Evolutionary conservation across 2,888 invertebrate species (phyloP).

Genomic region (Toxonevra muliebris): DNA sequence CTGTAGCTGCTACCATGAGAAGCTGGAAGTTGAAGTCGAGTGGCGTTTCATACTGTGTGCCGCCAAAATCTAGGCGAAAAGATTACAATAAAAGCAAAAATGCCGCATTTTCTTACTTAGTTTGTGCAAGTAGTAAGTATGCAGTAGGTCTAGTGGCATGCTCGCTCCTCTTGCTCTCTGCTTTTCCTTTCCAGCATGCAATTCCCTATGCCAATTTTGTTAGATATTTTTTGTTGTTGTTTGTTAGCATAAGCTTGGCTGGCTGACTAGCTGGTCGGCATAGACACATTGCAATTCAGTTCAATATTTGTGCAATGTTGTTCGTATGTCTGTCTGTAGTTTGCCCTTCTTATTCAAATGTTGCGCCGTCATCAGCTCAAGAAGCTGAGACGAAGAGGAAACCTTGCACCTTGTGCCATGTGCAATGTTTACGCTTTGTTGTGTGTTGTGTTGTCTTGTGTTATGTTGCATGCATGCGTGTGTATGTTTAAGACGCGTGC

Average conservation of each 20-base stretch:
- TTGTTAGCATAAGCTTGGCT: slow-evolving; percentile 26
- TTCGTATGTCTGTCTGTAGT: background rate
- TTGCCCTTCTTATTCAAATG: background rate
- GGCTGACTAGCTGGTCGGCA: slow-evolving; percentile 11
- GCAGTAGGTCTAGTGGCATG: no score
- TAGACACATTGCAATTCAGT: background rate
- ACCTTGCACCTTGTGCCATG: slow-evolving; percentile 26
- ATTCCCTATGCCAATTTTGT: slow-evolving; percentile 4
- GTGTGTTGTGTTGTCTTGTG: background rate
- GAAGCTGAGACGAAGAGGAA: background rate
- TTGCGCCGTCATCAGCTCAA: background rate
- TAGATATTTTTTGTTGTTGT: slow-evolving; percentile 19
- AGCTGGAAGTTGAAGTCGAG: background rate
- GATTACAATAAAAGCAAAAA: background rate
- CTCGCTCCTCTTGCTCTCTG: no score
- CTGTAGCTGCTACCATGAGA: background rate
- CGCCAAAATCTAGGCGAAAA: background rate
- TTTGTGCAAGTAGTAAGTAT: no score
- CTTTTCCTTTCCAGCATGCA: background rate
- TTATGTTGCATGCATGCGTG: background rate
- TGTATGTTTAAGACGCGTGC: slow-evolving; percentile 33
- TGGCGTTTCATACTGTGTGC: slow-evolving; percentile 14
- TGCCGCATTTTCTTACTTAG: background rate
- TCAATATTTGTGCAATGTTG: background rate
- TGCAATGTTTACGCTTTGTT: slow-evolving; percentile 11